phyloP scores from a whole-genome alignment of 2,888 invertebrate genomes.

The Ganaspis brasiliensis region DNA sequence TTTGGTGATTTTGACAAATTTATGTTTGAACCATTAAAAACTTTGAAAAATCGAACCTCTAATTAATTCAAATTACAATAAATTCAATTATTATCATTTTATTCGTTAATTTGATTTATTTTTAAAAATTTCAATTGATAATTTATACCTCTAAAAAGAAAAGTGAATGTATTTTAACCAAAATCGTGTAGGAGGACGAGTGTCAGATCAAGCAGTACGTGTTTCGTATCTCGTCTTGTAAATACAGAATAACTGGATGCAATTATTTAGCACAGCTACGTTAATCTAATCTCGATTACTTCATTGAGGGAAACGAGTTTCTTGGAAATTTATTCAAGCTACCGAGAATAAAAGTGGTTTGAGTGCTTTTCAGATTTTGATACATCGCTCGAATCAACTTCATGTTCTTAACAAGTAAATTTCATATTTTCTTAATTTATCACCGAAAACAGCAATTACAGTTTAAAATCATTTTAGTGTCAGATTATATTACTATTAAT shows the following conservation, averaged over 20 bases:
- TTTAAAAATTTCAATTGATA: no score
- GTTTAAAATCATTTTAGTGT: no score
- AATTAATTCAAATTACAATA: no score
- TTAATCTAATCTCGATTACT: slow-evolving; percentile 28
- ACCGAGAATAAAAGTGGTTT: slow-evolving; percentile 5
- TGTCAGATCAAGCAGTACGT: slow-evolving; percentile 45
- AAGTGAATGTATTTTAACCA: slow-evolving; percentile 32
- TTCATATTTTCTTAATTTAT: no score
- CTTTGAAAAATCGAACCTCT: no score
- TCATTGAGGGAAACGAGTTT: slow-evolving; percentile 27
- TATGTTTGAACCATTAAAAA: no score
- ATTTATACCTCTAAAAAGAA: slow-evolving; percentile 23
- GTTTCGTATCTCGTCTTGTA: slow-evolving; percentile 55
- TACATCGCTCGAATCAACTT: background rate
- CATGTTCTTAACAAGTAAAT: background rate
- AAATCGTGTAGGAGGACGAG: slow-evolving; percentile 57
- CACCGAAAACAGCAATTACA: no score
- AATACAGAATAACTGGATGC: slow-evolving; percentile 39
- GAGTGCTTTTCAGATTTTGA: background rate
- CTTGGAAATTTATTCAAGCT: background rate
- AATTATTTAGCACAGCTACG: slow-evolving; percentile 36
- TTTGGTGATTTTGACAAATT: no score
- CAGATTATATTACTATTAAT: no score
- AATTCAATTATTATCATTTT: no score
- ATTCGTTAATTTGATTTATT: no score